Conservation (phyloP, 2,113 vertebrate genomes). For the Pygoscelis adeliae region DNA sequence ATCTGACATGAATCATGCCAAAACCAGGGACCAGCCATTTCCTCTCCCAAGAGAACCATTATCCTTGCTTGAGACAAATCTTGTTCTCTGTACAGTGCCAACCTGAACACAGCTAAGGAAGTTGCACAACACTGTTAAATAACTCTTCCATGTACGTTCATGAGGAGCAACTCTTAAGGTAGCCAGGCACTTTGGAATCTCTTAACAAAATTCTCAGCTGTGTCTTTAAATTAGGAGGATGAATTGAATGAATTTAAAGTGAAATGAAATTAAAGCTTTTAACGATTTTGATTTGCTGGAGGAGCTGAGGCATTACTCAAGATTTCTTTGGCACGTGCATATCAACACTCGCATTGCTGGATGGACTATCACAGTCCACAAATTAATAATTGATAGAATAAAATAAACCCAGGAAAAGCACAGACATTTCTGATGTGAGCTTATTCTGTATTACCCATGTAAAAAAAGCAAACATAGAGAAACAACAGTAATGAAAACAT, state of each 20-base stretch:
- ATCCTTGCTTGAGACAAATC: background rate
- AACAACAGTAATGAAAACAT: background rate
- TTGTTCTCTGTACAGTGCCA: background rate
- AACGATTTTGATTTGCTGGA: background rate
- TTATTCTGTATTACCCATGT: background rate
- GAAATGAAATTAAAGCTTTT: background rate
- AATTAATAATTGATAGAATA: background rate
- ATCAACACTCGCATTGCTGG: background rate
- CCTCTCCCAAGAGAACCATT: background rate
- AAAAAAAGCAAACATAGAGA: background rate
- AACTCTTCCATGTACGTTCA: background rate
- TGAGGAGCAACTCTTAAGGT: background rate
- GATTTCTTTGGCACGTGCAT: background rate
- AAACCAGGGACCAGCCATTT: background rate
- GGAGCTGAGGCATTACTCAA: background rate
- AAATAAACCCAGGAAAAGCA: background rate
- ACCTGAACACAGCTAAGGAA: background rate
- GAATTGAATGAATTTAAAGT: background rate
- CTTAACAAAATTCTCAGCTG: background rate
- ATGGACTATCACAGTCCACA: background rate
- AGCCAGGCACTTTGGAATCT: background rate
- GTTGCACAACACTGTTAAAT: background rate
- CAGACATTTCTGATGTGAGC: background rate
- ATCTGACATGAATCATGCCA: background rate
- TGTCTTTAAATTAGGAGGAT: background rate